Evolutionary conservation across 2,888 invertebrate species (phyloP).

Genomic region (Cecidostiba fungosa): DNA sequence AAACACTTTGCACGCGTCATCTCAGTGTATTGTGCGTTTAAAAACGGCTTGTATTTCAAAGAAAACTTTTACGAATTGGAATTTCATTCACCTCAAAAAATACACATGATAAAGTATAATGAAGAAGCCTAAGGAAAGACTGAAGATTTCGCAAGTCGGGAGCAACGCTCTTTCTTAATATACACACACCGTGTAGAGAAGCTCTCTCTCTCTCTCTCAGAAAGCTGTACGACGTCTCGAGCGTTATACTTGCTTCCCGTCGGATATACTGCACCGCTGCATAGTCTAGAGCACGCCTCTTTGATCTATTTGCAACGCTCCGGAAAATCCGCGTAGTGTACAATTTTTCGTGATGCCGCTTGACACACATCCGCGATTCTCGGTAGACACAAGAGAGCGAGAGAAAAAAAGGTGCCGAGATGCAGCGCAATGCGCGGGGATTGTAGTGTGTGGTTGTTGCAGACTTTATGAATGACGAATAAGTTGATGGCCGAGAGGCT

Average conservation of each 20-base stretch:
- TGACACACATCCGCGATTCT: conserved; percentile 3
- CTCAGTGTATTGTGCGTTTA: not conserved
- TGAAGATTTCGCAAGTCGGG: not conserved
- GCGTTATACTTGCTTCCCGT: not conserved
- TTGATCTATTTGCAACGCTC: conserved; percentile 48
- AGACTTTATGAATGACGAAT: conserved; percentile 15
- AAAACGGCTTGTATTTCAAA: too few relatives aligned
- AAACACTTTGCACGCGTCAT: not conserved
- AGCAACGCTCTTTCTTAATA: not conserved
- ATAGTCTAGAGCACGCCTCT: not conserved
- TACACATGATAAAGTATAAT: not conserved
- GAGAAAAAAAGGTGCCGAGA: too few relatives aligned
- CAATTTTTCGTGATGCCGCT: not conserved
- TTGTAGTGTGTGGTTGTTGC: not conserved
- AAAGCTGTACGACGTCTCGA: not conserved
- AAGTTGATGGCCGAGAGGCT: not conserved
- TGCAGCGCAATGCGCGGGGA: not conserved
- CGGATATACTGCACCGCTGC: not conserved
- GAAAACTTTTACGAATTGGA: too few relatives aligned
- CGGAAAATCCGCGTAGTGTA: conserved; percentile 36
- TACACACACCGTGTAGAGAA: not conserved
- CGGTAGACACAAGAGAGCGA: too few relatives aligned
- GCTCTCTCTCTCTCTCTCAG: not conserved
- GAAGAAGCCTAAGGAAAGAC: not conserved
- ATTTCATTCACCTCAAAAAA: too few relatives aligned